Evolutionary conservation across 2,888 invertebrate species (phyloP).

Genomic region (Ectemnius lituratus): DNA sequence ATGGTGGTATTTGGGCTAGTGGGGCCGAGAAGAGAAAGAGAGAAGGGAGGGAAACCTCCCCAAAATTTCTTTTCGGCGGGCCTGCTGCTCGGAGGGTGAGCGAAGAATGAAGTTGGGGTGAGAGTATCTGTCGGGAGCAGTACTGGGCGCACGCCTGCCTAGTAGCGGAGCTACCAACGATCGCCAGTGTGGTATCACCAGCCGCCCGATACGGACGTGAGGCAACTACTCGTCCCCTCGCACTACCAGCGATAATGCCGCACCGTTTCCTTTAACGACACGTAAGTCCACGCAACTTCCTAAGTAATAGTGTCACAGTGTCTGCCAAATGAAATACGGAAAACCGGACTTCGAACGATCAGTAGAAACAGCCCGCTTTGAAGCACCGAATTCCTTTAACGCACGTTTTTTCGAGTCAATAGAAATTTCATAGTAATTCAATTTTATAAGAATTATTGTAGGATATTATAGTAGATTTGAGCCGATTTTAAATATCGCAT

Average conservation of each 20-base stretch:
- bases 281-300: conserved; percentile 32
- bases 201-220: conserved; percentile 48
- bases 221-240: conserved; percentile 30
- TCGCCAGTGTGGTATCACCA: conserved; percentile 59
- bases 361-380: neutral
- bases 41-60: neutral
- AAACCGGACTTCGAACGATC: neutral
- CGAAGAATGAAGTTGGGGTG: conserved; percentile 20
- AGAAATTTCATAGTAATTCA: too few relatives aligned
- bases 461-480: too few relatives aligned
- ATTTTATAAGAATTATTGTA: too few relatives aligned
- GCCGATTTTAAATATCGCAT: too few relatives aligned
- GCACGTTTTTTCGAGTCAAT: too few relatives aligned
- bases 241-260: conserved; percentile 13
- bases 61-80: neutral
- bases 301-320: neutral
- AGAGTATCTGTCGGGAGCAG: conserved; percentile 23
- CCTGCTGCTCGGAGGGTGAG: neutral
- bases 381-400: too few relatives aligned
- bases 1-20: conserved; percentile 1
- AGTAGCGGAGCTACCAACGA: conserved; percentile 52
- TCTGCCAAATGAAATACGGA: neutral
- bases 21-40: neutral
- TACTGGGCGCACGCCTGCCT: conserved; percentile 51
- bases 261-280: conserved; percentile 24